Conservation (phyloP, 2,888 invertebrate genomes). For the Acleris cristana region DNA sequence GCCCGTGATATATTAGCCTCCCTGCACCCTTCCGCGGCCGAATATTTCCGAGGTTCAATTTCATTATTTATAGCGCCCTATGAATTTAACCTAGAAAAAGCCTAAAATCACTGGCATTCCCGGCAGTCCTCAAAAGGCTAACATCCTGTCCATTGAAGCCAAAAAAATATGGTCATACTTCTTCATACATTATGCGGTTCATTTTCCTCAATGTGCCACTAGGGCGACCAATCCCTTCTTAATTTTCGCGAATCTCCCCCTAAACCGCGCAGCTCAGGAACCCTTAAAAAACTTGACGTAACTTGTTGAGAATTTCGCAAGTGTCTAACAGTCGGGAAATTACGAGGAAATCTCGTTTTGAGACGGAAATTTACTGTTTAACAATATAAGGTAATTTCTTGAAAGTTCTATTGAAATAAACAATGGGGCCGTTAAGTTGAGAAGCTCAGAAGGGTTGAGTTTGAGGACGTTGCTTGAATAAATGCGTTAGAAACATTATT, state of each 20-base stretch:
- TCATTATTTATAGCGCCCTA: conserved; percentile 32
- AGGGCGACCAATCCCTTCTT: conserved; percentile 11
- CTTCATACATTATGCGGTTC: conserved; percentile 4
- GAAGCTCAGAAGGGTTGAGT: conserved; percentile 16
- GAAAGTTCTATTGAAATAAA: conserved; percentile 33
- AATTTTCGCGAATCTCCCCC: conserved; percentile 12
- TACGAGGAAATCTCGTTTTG: conserved; percentile 29
- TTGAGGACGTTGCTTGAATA: conserved; percentile 35
- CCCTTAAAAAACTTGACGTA: conserved; percentile 31
- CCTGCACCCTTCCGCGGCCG: conserved; percentile 16
- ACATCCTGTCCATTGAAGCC: neutral
- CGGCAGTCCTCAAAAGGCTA: neutral
- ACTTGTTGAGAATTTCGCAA: conserved; percentile 31
- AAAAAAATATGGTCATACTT: neutral
- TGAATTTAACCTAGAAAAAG: conserved; percentile 22
- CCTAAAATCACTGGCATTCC: neutral
- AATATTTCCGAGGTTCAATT: conserved; percentile 25
- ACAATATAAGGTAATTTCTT: conserved; percentile 38
- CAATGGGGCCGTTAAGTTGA: conserved; percentile 30
- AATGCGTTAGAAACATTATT: conserved; percentile 1
- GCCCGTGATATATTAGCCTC: conserved; percentile 26
- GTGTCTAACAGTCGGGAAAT: conserved; percentile 33
- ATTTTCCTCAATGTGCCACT: conserved; percentile 6
- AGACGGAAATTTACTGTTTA: conserved; percentile 33
- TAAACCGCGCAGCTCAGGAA: conserved; percentile 12